Conservation (phyloP, 2,113 vertebrate species). For the Aramus guarauna region DNA sequence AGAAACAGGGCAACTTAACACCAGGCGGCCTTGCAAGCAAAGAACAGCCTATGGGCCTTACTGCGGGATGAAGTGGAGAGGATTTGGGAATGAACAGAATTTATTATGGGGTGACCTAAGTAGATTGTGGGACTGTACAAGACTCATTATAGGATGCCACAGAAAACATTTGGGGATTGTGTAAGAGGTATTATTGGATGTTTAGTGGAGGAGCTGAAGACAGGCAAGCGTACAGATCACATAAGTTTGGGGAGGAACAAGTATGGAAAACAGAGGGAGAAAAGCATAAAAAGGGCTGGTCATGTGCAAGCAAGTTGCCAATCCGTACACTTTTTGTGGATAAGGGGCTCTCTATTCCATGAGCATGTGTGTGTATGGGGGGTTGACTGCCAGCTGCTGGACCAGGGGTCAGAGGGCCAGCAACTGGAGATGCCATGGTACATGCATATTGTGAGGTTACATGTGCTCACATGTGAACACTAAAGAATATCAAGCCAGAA, state of each 20-base stretch:
- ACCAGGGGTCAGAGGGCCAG: not conserved
- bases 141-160: not conserved
- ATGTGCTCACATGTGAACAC: not conserved
- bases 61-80: not conserved
- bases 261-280: not conserved
- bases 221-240: not conserved
- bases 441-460: not conserved
- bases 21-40: not conserved
- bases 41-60: not conserved
- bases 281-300: not conserved
- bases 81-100: not conserved
- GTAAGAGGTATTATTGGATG: not conserved
- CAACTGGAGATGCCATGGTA: not conserved
- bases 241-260: not conserved
- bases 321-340: not conserved
- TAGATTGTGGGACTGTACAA: not conserved
- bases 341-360: not conserved
- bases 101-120: not conserved
- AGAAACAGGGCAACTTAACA: not conserved
- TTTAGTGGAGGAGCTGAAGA: not conserved
- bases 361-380: accelerated
- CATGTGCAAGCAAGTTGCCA: not conserved
- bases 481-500: not conserved
- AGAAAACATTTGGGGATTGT: not conserved
- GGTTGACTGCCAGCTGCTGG: not conserved